phyloP scores from a whole-genome alignment of 2,888 invertebrate genomes.

The Luperina nickerlii region DNA sequence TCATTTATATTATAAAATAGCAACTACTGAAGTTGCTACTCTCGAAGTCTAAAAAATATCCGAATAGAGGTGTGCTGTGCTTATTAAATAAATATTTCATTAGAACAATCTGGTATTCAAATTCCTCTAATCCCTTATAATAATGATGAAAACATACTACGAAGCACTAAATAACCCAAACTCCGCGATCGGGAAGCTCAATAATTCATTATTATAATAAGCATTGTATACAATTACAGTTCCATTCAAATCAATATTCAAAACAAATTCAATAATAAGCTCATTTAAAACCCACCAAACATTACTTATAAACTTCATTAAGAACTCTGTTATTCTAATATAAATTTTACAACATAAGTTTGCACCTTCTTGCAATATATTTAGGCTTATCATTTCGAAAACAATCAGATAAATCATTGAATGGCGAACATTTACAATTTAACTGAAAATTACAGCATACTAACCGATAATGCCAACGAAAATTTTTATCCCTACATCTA shows the following conservation, averaged over 20 bases:
- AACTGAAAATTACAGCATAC: slow-evolving; percentile 70
- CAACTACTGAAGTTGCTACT: slow-evolving; percentile 36
- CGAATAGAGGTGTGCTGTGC: slow-evolving; percentile 65
- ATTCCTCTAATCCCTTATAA: slow-evolving; percentile 67
- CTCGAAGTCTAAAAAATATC: slow-evolving; percentile 65
- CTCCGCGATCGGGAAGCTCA: slow-evolving; percentile 66
- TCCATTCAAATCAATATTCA: slow-evolving; percentile 62
- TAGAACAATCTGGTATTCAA: slow-evolving; percentile 62
- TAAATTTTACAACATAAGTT: slow-evolving; percentile 61
- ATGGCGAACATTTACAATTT: slow-evolving; percentile 65
- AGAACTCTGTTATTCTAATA: slow-evolving; percentile 56
- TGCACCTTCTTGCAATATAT: slow-evolving; percentile 59
- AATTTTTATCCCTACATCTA: slow-evolving; percentile 65
- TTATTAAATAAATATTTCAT: slow-evolving; percentile 41
- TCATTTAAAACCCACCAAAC: slow-evolving; percentile 59
- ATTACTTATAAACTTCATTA: slow-evolving; percentile 53
- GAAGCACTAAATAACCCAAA: slow-evolving; percentile 71
- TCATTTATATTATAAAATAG: slow-evolving; percentile 47
- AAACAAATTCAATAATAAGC: slow-evolving; percentile 67
- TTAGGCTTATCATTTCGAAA: slow-evolving; percentile 52
- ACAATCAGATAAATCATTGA: slow-evolving; percentile 47
- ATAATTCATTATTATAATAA: slow-evolving; percentile 62
- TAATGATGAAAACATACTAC: slow-evolving; percentile 71
- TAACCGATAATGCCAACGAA: slow-evolving; percentile 67
- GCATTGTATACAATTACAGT: slow-evolving; percentile 68